These are phyloP conservation scores for Tachycineta bicolor DNA, from an alignment of 2,113 vertebrate genomes.

Conservation along the genomic window DNA sequence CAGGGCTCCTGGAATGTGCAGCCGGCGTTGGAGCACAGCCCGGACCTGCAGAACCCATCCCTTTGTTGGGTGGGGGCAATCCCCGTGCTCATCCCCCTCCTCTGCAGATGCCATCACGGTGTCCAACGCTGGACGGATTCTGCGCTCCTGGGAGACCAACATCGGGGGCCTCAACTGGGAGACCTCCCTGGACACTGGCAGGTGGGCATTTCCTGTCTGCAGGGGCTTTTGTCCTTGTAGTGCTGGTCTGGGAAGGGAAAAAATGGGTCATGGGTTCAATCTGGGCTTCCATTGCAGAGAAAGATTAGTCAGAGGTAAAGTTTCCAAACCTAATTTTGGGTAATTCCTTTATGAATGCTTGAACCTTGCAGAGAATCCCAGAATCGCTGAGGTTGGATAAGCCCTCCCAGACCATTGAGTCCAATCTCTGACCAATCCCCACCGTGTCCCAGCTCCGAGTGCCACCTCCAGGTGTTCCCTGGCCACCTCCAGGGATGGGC, in stretches of 20 bases:
- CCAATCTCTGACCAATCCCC: neutral
- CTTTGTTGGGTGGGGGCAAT: fast-evolving
- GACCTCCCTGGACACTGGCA: slow-evolving; percentile 87
- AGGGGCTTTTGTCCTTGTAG: no score
- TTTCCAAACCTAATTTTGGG: fast-evolving
- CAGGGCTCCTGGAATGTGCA: fast-evolving
- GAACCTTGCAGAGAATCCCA: neutral
- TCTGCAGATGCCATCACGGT: slow-evolving; percentile 87
- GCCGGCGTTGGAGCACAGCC: fast-evolving
- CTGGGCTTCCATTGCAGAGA: neutral
- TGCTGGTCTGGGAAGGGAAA: neutral
- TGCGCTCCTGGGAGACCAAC: slow-evolving; percentile 95
- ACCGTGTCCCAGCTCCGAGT: no score
- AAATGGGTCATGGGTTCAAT: fast-evolving
- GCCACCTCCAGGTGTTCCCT: fast-evolving
- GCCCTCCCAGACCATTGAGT: fast-evolving
- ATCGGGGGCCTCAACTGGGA: slow-evolving; percentile 96
- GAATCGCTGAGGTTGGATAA: neutral
- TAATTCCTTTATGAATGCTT: no score
- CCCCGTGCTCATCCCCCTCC: fast-evolving
- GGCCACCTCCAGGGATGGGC: neutral
- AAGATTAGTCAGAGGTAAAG: fast-evolving
- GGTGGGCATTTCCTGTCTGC: slow-evolving; percentile 66
- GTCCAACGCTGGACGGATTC: slow-evolving; percentile 84
- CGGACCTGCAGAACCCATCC: neutral